These are phyloP conservation scores for Callionymus lyra DNA, from an alignment of 2,113 vertebrate genomes.

Conservation along the genomic window DNA sequence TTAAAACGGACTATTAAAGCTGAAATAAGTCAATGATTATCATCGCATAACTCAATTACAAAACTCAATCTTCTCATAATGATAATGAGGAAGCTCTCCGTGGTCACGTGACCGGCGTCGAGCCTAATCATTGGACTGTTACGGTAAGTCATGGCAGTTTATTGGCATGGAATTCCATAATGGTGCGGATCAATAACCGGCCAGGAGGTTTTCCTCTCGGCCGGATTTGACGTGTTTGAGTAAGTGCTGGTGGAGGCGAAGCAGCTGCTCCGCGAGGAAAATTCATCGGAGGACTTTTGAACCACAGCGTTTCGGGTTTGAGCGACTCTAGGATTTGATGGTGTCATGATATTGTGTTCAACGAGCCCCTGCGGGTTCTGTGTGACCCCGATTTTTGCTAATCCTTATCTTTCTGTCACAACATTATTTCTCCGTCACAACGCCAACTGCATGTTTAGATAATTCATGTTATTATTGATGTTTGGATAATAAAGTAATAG, in stretches of 20 bases:
- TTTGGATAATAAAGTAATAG: too few relatives aligned
- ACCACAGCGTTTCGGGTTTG: too few relatives aligned
- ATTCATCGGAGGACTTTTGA: too few relatives aligned
- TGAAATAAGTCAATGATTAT: conserved; percentile 59
- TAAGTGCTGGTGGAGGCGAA: conserved; percentile 41
- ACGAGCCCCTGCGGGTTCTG: too few relatives aligned
- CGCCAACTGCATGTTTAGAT: too few relatives aligned
- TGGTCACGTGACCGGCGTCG: conserved; percentile 40
- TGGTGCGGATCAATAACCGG: conserved; percentile 58
- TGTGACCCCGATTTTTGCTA: too few relatives aligned
- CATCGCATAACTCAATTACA: conserved; percentile 58
- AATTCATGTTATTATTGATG: too few relatives aligned
- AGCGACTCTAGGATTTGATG: too few relatives aligned
- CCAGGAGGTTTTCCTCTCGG: conserved; percentile 49
- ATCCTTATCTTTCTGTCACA: too few relatives aligned
- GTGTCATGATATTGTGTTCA: too few relatives aligned
- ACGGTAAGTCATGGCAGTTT: conserved; percentile 66
- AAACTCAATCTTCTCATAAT: conserved; percentile 69
- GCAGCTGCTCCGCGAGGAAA: too few relatives aligned
- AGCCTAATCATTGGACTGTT: conserved; percentile 67
- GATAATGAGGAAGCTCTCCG: conserved; percentile 60
- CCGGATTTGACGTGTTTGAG: conserved; percentile 59
- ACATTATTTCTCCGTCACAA: too few relatives aligned
- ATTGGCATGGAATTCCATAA: conserved; percentile 67
- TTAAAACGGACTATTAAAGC: conserved; percentile 49